Evolutionary conservation across 2,888 invertebrate genomes (phyloP).

Genomic region (Agrotis clavis): DNA sequence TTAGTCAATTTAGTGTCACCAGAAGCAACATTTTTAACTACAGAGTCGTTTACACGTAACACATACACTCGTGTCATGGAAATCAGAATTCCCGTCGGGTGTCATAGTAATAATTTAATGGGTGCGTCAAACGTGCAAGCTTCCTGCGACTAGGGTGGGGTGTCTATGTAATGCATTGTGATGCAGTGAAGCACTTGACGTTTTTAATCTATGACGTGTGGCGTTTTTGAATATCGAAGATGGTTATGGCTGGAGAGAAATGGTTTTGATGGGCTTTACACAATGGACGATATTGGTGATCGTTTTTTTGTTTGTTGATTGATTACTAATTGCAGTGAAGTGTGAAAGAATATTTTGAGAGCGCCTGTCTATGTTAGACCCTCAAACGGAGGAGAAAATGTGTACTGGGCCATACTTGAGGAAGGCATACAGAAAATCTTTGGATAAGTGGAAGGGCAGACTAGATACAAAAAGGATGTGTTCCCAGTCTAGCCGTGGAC

Average conservation of each 20-base stretch:
- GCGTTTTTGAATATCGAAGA: constrained; percentile 58
- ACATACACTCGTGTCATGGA: constrained; percentile 60
- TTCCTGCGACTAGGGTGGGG: constrained; percentile 74
- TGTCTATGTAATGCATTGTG: constrained; percentile 60
- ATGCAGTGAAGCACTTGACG: constrained; percentile 57
- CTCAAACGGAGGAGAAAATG: not conserved
- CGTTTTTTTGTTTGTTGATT: constrained; percentile 22
- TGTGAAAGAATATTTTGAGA: not conserved
- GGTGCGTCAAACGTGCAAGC: constrained; percentile 62
- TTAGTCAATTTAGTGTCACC: constrained; percentile 63
- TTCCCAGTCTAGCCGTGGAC: not conserved
- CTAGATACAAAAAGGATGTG: not conserved
- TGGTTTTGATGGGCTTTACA: constrained; percentile 9
- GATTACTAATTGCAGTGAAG: constrained; percentile 2
- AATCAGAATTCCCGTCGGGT: constrained; percentile 59
- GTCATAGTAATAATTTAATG: constrained; percentile 71
- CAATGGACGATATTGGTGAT: constrained; percentile 39
- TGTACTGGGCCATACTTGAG: not conserved
- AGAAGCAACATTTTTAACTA: constrained; percentile 64
- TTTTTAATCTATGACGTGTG: constrained; percentile 64
- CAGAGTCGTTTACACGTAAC: constrained; percentile 65
- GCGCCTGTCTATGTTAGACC: not conserved
- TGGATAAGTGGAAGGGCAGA: not conserved
- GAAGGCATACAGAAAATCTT: no score
- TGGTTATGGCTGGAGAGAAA: constrained; percentile 19